phyloP scores from a whole-genome alignment of 2,797 vertebrate species.

The Toxotes lorentzi region DNA sequence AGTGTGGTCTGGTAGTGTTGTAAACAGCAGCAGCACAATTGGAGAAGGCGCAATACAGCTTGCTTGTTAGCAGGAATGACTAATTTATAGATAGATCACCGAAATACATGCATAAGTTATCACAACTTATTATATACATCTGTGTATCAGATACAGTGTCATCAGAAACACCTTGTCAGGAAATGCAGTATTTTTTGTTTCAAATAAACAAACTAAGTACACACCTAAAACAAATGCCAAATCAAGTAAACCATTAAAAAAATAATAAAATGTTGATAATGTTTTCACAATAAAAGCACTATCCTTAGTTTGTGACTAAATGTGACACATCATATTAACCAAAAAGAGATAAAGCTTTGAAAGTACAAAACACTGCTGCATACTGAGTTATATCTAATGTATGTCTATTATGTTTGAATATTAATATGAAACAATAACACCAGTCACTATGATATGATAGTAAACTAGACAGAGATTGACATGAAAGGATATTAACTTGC shows the following conservation, averaged over 20 bases:
- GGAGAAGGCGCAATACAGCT: slow-evolving; percentile 51
- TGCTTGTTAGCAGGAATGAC: slow-evolving; percentile 46
- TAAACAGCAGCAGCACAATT: slow-evolving; percentile 62
- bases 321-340: too few relatives aligned
- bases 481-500: not conserved
- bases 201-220: not conserved
- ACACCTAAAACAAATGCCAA: not conserved
- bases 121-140: not conserved
- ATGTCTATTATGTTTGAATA: not conserved
- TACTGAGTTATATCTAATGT: not conserved
- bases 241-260: not conserved
- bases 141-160: not conserved
- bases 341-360: not conserved
- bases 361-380: not conserved
- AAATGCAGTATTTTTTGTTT: not conserved
- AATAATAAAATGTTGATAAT: not conserved
- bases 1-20: slow-evolving; percentile 54
- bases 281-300: not conserved
- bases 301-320: not conserved
- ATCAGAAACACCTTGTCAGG: not conserved
- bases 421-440: not conserved
- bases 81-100: slow-evolving; percentile 44
- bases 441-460: not conserved
- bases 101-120: slow-evolving; percentile 18
- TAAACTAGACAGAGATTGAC: not conserved